Conservation (phyloP, 2,113 vertebrate genomes). For the Camarhynchus parvulus region DNA sequence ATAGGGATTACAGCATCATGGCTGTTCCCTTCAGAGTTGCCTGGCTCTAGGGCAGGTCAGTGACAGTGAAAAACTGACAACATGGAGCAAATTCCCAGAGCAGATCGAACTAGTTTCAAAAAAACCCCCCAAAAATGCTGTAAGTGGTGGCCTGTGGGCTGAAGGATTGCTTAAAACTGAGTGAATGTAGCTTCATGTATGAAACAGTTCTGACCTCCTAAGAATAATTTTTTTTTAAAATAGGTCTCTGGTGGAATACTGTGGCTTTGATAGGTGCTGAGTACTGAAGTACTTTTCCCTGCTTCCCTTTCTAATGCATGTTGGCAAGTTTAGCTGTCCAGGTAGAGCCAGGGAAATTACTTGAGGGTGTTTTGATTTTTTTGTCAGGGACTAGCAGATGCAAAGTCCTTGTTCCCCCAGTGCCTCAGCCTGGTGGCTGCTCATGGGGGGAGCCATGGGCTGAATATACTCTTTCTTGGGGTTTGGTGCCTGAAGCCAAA, state of each 20-base stretch:
- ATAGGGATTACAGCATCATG: background rate
- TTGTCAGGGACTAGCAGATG: background rate
- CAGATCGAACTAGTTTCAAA: background rate
- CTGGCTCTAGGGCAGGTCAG: background rate
- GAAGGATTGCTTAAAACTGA: background rate
- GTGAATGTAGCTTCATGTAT: background rate
- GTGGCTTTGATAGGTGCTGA: background rate
- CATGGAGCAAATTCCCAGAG: constrained; percentile 3
- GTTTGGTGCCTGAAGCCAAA: background rate
- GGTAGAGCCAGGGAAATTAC: background rate
- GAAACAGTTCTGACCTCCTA: background rate
- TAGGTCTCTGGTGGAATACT: fast-evolving
- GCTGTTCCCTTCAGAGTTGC: background rate
- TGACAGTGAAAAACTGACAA: constrained; percentile 13
- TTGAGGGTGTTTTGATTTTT: background rate
- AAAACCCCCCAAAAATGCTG: background rate
- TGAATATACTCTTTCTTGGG: fast-evolving
- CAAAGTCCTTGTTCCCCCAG: background rate
- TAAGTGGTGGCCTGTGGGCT: background rate
- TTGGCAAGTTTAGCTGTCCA: background rate
- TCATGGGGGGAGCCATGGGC: fast-evolving
- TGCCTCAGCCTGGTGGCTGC: background rate
- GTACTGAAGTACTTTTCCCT: background rate
- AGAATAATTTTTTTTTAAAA: too few relatives aligned
- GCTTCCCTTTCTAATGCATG: background rate